Evolutionary conservation across 2,113 vertebrate species (phyloP), one percentile per base, ranked within the genome.

Genomic region (Phalacrocorax pelagicus): DNA sequence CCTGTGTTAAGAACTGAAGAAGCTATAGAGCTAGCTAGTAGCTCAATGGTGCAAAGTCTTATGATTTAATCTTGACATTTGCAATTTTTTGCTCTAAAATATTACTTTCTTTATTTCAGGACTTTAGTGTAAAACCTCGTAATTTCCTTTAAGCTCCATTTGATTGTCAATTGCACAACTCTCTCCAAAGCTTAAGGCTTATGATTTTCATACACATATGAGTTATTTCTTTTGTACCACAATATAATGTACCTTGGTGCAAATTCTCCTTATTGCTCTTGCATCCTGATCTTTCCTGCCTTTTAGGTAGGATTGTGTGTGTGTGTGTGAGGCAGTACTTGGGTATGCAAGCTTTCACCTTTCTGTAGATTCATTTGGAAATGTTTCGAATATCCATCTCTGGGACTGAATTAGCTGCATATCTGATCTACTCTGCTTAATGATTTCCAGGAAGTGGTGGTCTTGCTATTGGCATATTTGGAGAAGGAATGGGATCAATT

Each of bases 91-190:
- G 96, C 97, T 18, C 46, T 98, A 98, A 98, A 98, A 98, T 98
- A 98, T 98, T 97, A 97, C 98, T 98, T 98, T 98, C 97, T 98
- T 98, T 98, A 98, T 98, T 98, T 98, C 98, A 96, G 92, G 97
- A 98, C 97, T 98, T 98, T 97, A 98, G 97, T 96, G 94, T 98
- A 98, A 98, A 98, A 98, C 96, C 98, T 98, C 90, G 59, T 98
- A 98, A 98, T 98, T 98, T 96, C 98, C 94, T 98, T 98, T 98
- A 98, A 98, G 98, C 97, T 98, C 98, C 98, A 98, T 98, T 98
- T 98, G 98, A 98, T 98, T 98, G 97, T 98, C 98, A 98, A 98
- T 98, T 98, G 98, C 98, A 98, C 98, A 98, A 98, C 98, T 98
- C 98, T 97, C 96, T 98, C 95, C 95, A 97, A 98, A 98, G 97